phyloP scores from a whole-genome alignment of 2,888 invertebrate genomes.

The Metopia argyrocephala region DNA sequence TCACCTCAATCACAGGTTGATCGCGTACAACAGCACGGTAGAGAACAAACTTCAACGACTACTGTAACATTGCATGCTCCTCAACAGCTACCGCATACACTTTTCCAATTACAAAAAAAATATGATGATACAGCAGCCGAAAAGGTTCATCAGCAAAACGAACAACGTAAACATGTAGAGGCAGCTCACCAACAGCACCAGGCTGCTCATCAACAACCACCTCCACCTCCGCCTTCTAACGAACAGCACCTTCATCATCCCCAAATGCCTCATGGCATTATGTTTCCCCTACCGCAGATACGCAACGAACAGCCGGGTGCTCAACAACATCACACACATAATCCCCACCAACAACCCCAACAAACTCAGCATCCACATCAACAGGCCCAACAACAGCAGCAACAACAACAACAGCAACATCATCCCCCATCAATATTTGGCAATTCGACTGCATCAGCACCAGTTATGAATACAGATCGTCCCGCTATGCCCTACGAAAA shows the following conservation, averaged over 20 bases:
- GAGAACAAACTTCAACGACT: slow-evolving; percentile 52
- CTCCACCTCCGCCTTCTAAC: slow-evolving; percentile 74
- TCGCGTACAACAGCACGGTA: slow-evolving; percentile 69
- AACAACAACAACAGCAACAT: slow-evolving; percentile 73
- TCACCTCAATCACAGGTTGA: slow-evolving; percentile 75
- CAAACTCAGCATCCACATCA: slow-evolving; percentile 73
- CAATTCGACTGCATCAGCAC: slow-evolving; percentile 69
- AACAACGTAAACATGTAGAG: slow-evolving; percentile 75
- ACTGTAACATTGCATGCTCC: slow-evolving; percentile 70
- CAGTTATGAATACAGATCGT: slow-evolving; percentile 74
- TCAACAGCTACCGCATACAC: slow-evolving; percentile 74
- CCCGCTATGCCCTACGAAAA: slow-evolving; percentile 76
- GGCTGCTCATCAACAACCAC: slow-evolving; percentile 71
- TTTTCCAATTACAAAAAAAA: slow-evolving; percentile 74
- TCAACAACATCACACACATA: slow-evolving; percentile 74
- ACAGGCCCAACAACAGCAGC: slow-evolving; percentile 70
- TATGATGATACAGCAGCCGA: slow-evolving; percentile 71
- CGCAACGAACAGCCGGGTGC: slow-evolving; percentile 71
- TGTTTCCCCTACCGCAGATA: slow-evolving; percentile 75
- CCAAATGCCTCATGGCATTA: slow-evolving; percentile 77
- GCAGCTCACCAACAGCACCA: slow-evolving; percentile 74
- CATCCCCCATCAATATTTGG: slow-evolving; percentile 75
- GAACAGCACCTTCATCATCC: slow-evolving; percentile 76
- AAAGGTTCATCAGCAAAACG: slow-evolving; percentile 76
- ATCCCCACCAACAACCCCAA: slow-evolving; percentile 75